Conservation (phyloP, 2,113 vertebrate species). For the Daboia siamensis region DNA sequence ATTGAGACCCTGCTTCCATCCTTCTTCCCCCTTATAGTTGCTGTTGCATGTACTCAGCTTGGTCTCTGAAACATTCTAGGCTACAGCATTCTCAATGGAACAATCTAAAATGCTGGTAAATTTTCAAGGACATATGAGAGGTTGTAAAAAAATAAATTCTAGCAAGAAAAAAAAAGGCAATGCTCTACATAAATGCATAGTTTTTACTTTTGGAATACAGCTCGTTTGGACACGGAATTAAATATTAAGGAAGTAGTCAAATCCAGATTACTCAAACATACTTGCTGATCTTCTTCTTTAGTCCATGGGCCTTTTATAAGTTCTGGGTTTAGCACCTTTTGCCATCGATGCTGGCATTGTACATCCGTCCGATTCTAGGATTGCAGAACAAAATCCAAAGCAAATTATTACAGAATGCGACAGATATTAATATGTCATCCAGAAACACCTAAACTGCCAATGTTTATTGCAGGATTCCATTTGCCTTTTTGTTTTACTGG, state of each 20-base stretch:
- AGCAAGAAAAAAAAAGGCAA: constrained; percentile 6
- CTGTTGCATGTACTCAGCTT: background rate
- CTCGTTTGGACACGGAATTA: background rate
- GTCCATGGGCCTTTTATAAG: constrained; percentile 99
- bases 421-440: background rate
- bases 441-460: background rate
- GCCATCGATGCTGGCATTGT: constrained; percentile 98
- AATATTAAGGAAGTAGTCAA: background rate
- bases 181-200: constrained; percentile 10
- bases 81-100: background rate
- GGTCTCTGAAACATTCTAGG: background rate
- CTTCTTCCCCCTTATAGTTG: background rate
- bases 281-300: constrained; percentile 98
- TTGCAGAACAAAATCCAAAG: constrained; percentile 37
- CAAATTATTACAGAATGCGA: background rate
- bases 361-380: constrained; percentile 94
- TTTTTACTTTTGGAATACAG: background rate
- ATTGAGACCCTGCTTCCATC: background rate
- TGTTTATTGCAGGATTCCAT: background rate
- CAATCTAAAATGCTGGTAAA: constrained; percentile 30
- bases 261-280: constrained; percentile 61
- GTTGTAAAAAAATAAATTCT: constrained; percentile 18
- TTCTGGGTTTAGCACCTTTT: constrained; percentile 97
- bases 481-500: background rate
- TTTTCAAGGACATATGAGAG: constrained; percentile 7